phyloP scores from a whole-genome alignment of 2,113 vertebrate species.

The Irena cyanogastra region DNA sequence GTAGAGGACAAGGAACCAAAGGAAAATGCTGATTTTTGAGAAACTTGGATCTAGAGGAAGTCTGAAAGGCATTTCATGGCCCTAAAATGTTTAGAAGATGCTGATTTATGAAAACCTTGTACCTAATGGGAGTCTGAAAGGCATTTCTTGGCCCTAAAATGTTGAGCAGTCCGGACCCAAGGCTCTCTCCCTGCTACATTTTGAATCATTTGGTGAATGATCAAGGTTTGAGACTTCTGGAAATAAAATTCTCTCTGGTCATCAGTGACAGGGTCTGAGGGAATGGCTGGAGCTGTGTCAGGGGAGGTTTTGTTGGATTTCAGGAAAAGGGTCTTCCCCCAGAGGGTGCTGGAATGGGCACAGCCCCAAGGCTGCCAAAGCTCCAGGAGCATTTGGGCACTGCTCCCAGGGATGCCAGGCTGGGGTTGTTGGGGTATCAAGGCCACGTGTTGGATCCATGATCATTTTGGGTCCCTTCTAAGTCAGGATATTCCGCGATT shows the following conservation, averaged over 20 bases:
- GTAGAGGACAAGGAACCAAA: not conserved
- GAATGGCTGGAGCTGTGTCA: not conserved
- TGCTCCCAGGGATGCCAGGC: fast-evolving
- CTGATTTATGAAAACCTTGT: not conserved
- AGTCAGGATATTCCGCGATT: not conserved
- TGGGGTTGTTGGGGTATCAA: not conserved
- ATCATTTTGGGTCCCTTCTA: not conserved
- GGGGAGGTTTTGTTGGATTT: fast-evolving
- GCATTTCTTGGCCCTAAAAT: conserved; percentile 33
- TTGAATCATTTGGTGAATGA: not conserved
- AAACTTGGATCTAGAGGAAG: not conserved
- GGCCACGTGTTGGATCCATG: not conserved
- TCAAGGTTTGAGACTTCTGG: not conserved
- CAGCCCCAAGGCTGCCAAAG: fast-evolving
- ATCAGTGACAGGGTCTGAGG: not conserved
- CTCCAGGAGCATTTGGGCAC: fast-evolving
- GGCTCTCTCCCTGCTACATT: not conserved
- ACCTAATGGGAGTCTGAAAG: not conserved
- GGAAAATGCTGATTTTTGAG: not conserved
- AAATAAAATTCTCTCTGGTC: not conserved
- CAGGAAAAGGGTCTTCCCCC: not conserved
- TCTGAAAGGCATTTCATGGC: conserved; percentile 52
- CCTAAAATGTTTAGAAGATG: not conserved
- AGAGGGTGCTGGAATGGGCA: not conserved
- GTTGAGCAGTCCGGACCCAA: not conserved